A percentile compares a stretch with the other conserved stretches of the same genome.
phyloP scores from a whole-genome alignment of 2,888 invertebrate genomes.

The Acleris cristana region DNA sequence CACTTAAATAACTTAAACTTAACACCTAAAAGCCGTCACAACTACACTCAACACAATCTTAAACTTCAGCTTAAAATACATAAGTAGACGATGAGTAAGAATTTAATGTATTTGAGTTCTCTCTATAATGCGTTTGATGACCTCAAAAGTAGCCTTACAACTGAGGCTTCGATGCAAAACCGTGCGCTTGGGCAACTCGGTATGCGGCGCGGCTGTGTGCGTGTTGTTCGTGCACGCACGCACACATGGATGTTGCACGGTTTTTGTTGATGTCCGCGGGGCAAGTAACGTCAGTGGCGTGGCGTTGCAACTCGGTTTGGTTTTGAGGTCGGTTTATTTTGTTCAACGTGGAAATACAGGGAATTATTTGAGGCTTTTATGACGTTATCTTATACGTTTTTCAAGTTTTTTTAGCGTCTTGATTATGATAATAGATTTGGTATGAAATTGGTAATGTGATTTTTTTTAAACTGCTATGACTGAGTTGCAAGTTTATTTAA shows the following conservation, averaged over 20 bases:
- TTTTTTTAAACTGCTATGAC: too few relatives aligned
- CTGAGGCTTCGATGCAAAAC: constrained; percentile 79
- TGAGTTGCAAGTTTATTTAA: too few relatives aligned
- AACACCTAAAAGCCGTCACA: constrained; percentile 45
- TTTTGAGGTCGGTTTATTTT: constrained; percentile 20
- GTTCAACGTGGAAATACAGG: not conserved
- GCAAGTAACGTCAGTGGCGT: constrained; percentile 71
- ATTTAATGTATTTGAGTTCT: constrained; percentile 54
- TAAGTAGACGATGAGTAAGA: constrained; percentile 44
- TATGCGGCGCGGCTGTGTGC: constrained; percentile 67
- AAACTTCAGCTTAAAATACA: not conserved
- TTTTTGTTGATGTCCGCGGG: constrained; percentile 84
- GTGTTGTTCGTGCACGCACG: constrained; percentile 56
- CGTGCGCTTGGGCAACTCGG: constrained; percentile 73
- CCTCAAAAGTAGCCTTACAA: constrained; percentile 75
- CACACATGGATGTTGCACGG: constrained; percentile 69
- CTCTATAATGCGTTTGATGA: constrained; percentile 78
- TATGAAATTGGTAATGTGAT: too few relatives aligned
- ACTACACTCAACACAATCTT: constrained; percentile 16
- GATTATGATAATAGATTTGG: too few relatives aligned
- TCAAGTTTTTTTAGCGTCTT: too few relatives aligned
- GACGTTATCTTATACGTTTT: not conserved
- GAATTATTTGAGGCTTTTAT: not conserved
- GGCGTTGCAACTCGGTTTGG: constrained; percentile 59
- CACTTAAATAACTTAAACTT: constrained; percentile 54